Evolutionary conservation across 2,797 vertebrate genomes (phyloP), one percentile per base, ranked within the genome.

Genomic region (Typhlichthys eigenmanni): DNA sequence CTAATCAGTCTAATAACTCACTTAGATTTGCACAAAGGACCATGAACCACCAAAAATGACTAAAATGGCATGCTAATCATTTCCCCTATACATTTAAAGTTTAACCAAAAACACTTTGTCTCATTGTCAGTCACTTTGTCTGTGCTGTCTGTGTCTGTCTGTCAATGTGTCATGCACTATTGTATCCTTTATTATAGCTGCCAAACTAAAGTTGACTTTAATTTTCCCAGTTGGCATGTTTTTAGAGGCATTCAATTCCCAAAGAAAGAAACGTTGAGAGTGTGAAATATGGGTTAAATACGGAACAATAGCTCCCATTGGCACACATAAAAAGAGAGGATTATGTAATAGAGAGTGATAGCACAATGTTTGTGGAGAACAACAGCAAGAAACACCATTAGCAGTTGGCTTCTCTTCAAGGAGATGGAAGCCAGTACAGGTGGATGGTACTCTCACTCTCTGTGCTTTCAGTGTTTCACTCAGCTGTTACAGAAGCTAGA

Each of bases 391-490:
- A 85, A 85, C 70, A 81, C 80, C 76, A 87, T 91, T 89, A 89
- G 76, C 76, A 73, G 57, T 85, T 88, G 84, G 84, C 80, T 75
- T 75, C 78, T 73, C 78, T 89, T 87, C 85, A 87, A 87, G 85
- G 79, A 81, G 84, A 82, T 69, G 69, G 48, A 71, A 72, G 71
- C 66, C 86, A 90, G 88, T 87, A 92, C 87, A 87, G 79, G 88
- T 83, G 63, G 78, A 82, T 87, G 79, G 90, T 93, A 93, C 93
- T 92, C 82, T 88, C 91, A 94, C 85, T 81, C 88, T 91, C 66
- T 52, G 68, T 17, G 17, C 69, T 69, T 66, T 71, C 51, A 75
- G 74, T 65, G 67, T 78, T 79, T 73, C 76, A 79, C 70, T 87
- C 75, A 71, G 77, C 74, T 78, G 79, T 84, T 83, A 78, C 68